Base-by-base conservation (phyloP, 2,113 vertebrate species). In the Noturus placidus region DNA sequence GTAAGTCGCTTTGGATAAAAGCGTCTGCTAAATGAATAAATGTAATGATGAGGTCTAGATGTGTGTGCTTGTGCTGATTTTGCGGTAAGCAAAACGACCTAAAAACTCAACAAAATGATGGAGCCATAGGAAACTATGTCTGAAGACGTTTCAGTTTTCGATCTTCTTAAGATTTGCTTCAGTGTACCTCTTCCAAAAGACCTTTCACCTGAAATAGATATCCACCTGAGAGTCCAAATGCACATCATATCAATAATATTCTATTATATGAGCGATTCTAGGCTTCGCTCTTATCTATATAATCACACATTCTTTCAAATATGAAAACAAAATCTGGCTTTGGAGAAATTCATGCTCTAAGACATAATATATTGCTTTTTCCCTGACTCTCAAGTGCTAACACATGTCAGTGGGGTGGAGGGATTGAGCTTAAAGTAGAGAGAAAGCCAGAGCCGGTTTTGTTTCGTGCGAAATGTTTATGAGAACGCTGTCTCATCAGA, bases 351-450 rank as follows among this genome's bases (percentile, higher is more conserved):
- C 59, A 46, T 85, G 50, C 56, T 46, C 38, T 22, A 30, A 67
- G 74, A 67, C 67, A 67, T 65, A 70, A 52, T 50, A 46, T 77
- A 61, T 30, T 50, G 84, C 72, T 85, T 57, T 54, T 82, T 50
- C 56, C 38, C 70, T 57, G 78, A 59, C 15, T 46, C 74, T 79
- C 74, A 86, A 86, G 57, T 86, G 46, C 84, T 85, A 85, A 61
- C 84, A 85, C 70, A 86, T 86, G 84, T 57, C 69, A 59, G 83
- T 59, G 54, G 19, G 35, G 70, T 61, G 35, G 33, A 76, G 56
- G 70, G 74, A 65, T 33, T 8, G 57, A 78, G 84, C 38, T 61
- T 63, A 50, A 42, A 52, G 19, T 4, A 35, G 25, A 59, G 54
- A 76, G 30, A 3, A 42, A 42, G 52, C 22, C 67, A 57, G 67